These are phyloP conservation scores for Saccopteryx leptura DNA, from an alignment of 2,113 vertebrate genomes.

Conservation along the genomic window DNA sequence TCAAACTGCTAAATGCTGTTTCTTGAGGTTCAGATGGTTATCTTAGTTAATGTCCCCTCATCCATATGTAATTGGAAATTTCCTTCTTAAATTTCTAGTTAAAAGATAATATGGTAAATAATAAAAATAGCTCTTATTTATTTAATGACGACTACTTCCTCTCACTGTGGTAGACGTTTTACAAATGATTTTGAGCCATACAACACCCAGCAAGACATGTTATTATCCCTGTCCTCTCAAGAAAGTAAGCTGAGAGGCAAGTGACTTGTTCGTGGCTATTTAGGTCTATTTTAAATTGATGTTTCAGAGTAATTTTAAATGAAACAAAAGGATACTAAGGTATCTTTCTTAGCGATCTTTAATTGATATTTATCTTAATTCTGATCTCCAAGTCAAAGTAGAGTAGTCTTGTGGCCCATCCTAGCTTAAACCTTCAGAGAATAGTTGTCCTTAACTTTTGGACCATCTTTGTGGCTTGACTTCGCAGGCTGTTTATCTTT, in stretches of 20 bases:
- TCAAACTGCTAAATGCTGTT: neutral
- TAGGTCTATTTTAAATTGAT: neutral
- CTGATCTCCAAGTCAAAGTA: neutral
- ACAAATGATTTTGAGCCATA: neutral
- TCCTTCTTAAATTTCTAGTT: neutral
- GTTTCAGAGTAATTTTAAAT: neutral
- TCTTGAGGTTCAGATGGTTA: neutral
- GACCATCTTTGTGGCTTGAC: neutral
- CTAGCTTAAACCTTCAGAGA: neutral
- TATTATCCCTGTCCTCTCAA: neutral
- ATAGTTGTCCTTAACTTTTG: neutral
- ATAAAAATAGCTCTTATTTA: neutral
- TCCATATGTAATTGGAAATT: neutral
- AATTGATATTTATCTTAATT: neutral
- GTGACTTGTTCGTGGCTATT: neutral
- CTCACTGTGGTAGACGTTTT: neutral
- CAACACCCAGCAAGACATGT: neutral
- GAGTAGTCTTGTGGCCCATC: neutral
- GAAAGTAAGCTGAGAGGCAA: neutral
- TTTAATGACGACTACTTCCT: neutral
- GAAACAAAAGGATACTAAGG: neutral
- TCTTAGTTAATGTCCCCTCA: neutral
- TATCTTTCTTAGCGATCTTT: neutral
- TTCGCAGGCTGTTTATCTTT: neutral
- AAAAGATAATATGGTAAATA: neutral